A percentile compares a stretch with the other conserved stretches of the same genome.
These are phyloP conservation scores for Phycodurus eques DNA, from an alignment of 2,113 vertebrate species.

Conservation along the genomic window DNA sequence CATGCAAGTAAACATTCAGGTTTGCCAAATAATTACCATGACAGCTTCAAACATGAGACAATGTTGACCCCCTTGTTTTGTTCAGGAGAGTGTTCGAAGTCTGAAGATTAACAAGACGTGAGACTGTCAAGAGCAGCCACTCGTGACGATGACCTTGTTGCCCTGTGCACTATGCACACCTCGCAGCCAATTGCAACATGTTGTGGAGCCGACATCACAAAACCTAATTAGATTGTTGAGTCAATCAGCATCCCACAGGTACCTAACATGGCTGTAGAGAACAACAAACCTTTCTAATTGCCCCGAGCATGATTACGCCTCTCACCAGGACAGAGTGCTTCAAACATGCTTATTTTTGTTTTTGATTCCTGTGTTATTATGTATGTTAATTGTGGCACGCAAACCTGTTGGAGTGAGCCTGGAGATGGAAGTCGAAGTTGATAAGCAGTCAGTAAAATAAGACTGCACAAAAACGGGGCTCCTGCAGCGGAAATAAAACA, in stretches of 20 bases:
- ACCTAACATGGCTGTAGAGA: conserved; percentile 63
- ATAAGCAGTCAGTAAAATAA: conserved; percentile 38
- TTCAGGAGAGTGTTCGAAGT: conserved; percentile 2
- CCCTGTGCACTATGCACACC: conserved; percentile 19
- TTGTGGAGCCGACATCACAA: conserved; percentile 51
- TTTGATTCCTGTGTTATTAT: conserved; percentile 65
- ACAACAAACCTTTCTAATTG: conserved; percentile 73
- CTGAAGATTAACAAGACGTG: conserved; percentile 1
- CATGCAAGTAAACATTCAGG: not conserved
- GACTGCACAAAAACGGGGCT: conserved; percentile 7
- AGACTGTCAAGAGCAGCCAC: conserved; percentile 14
- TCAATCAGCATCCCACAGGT: conserved; percentile 73
- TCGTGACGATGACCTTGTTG: conserved; percentile 29
- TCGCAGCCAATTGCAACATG: conserved; percentile 33
- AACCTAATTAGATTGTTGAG: conserved; percentile 73
- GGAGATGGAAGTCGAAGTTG: conserved; percentile 37
- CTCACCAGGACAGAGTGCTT: conserved; percentile 64
- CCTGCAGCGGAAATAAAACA: conserved; percentile 32
- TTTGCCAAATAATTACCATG: not conserved
- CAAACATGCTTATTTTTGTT: conserved; percentile 67
- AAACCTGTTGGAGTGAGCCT: conserved; percentile 41
- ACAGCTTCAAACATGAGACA: not conserved
- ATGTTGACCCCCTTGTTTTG: conserved; percentile 4
- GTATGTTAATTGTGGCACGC: conserved; percentile 57
- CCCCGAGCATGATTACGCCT: conserved; percentile 72